phyloP scores from a whole-genome alignment of 1,140 invertebrate genomes.

The Neodiprion fabricii region DNA sequence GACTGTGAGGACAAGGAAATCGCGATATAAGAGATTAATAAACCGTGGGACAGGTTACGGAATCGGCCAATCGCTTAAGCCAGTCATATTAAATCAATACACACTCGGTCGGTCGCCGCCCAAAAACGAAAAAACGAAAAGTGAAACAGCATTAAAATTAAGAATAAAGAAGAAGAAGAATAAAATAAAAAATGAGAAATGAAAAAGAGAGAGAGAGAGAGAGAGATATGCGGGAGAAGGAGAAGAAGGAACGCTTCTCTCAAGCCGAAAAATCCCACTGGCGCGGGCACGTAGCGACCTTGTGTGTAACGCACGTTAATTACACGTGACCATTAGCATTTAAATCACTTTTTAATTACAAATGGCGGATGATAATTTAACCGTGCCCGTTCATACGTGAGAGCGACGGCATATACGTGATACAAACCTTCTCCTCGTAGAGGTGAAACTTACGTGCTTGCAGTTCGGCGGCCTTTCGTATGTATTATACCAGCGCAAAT shows the following conservation, averaged over 20 bases:
- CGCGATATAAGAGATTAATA: constrained; percentile 10
- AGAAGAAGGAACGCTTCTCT: not conserved
- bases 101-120: not conserved
- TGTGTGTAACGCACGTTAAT: constrained; percentile 41
- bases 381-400: not conserved
- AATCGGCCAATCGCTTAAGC: constrained; percentile 21
- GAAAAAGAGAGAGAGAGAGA: not conserved
- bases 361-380: constrained; percentile 25
- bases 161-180: not conserved
- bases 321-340: constrained; percentile 45
- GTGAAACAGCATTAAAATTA: no score
- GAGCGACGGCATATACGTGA: no score
- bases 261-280: constrained; percentile 1
- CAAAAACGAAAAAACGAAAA: not conserved
- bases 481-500: no score
- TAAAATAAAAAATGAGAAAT: not conserved
- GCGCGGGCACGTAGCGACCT: constrained; percentile 21
- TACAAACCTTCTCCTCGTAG: no score
- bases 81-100: constrained; percentile 15
- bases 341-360: constrained; percentile 50
- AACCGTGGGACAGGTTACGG: not conserved
- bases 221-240: not conserved
- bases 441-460: not conserved
- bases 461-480: no score
- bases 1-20: not conserved